phyloP scores from a whole-genome alignment of 1,140 invertebrate species.

The Eumaeus atala region DNA sequence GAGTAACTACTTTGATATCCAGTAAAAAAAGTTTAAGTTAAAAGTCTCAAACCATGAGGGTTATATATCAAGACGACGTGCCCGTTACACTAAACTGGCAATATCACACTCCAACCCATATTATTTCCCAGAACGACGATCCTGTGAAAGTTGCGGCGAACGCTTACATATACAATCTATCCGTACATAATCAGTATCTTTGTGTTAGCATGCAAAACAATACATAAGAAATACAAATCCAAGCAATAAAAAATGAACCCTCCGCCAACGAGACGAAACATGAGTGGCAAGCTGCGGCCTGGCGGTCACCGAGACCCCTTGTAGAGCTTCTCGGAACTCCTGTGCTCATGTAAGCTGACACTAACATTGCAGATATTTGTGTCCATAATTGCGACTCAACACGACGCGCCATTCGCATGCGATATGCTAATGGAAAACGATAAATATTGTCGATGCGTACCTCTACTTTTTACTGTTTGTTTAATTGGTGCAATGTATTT shows the following conservation, averaged over 20 bases:
- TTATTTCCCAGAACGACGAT: no score
- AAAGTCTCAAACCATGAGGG: no score
- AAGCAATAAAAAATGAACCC: constrained; percentile 1
- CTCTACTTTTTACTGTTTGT: constrained; percentile 1
- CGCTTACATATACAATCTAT: no score
- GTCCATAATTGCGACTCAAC: neutral
- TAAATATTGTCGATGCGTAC: constrained; percentile 2
- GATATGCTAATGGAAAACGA: constrained; percentile 2
- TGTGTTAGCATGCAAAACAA: neutral
- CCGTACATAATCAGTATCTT: no score
- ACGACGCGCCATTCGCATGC: neutral
- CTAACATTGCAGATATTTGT: neutral
- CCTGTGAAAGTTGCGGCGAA: no score
- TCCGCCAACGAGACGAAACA: neutral
- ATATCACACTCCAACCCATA: no score
- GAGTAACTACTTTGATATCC: no score
- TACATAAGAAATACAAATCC: neutral
- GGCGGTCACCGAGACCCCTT: constrained; percentile 13
- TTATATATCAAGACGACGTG: no score
- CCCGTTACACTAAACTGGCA: no score
- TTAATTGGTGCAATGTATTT: constrained; percentile 1
- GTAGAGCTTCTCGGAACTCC: constrained; percentile 12
- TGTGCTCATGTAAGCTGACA: constrained; percentile 8
- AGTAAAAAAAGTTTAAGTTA: no score
- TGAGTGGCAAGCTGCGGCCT: constrained; percentile 1